A percentile compares a stretch with the other conserved stretches of the same genome.
Conservation (phyloP, 2,113 vertebrate genomes). For the Hymenochirus boettgeri region DNA sequence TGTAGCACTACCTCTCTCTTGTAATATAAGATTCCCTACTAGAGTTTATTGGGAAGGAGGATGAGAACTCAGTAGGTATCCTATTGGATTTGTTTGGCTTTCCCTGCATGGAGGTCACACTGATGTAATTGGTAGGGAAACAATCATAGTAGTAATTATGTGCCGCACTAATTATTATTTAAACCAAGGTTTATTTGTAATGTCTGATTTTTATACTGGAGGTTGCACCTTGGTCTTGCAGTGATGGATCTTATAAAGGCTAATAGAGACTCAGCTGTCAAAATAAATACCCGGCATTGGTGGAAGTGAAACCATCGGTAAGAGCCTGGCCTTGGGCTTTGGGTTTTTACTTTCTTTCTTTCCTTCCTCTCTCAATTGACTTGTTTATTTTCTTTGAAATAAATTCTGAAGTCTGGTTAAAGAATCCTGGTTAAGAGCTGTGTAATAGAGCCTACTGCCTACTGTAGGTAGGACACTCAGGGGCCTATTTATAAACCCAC, state of each 20-base stretch:
- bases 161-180: conserved; percentile 35
- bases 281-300: background rate
- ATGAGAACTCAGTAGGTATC: conserved; percentile 2
- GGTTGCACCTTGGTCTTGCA: background rate
- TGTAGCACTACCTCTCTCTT: conserved; percentile 37
- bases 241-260: background rate
- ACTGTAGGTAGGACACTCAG: no score
- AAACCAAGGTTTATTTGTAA: conserved; percentile 18
- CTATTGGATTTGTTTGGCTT: conserved; percentile 15
- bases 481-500: no score
- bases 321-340: background rate
- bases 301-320: background rate
- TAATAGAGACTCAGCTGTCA: conserved; percentile 12
- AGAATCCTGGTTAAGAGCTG: no score
- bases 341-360: background rate
- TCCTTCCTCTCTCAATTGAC: conserved; percentile 10
- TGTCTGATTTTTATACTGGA: background rate
- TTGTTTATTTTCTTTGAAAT: conserved; percentile 32
- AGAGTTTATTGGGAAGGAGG: conserved; percentile 20
- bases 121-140: conserved; percentile 31
- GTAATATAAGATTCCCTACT: background rate
- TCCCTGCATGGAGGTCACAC: conserved; percentile 7
- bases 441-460: no score
- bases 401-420: background rate
- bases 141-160: conserved; percentile 38